Evolutionary conservation across 2,113 vertebrate genomes (phyloP), one percentile per base, ranked within the genome.

Genomic region (Tretioscincus oriximinensis): DNA sequence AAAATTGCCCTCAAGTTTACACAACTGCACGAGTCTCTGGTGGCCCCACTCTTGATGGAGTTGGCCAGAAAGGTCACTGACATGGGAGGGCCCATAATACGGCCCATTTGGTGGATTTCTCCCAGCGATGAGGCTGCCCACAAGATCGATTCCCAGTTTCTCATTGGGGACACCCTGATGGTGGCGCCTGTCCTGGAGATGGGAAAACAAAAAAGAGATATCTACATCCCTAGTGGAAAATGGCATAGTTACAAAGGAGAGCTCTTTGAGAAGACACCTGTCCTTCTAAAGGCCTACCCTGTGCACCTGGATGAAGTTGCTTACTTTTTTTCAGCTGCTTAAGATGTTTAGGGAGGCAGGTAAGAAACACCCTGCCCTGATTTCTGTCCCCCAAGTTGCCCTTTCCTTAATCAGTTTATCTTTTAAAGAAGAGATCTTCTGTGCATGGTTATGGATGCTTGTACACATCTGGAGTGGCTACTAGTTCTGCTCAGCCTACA

Each of bases 61-160:
- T 94, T 99, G 82, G 98, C 98, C 0, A 94, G 96, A 0, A 97
- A 99, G 85, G 95, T 98, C 76, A 94, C 97, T 0, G 93, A 96
- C 89, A 98, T 97, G 0, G 98, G 98, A 0, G 97, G 98, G 90
- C 97, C 98, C 84, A 98, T 99, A 83, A 98, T 99, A 90, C 96
- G 98, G 11, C 98, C 98, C 60, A 94, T 99, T 76, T 99, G 98
- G 98, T 99, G 98, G 98, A 98, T 99, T 73, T 97, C 98, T 0
- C 97, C 97, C 0, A 93, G 93, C 0, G 97, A 99, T 0, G 96
- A 97, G 81, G 95, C 95, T 0, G 95, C 98, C 1, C 98, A 99
- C 87, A 96, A 96, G 73, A 95, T 98, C 0, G 97, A 99, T 91
- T 99, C 98, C 0, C 98, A 99, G 94, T 99, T 99, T 88, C 95